phyloP scores from a whole-genome alignment of 2,797 vertebrate species.

The Anabas testudineus region DNA sequence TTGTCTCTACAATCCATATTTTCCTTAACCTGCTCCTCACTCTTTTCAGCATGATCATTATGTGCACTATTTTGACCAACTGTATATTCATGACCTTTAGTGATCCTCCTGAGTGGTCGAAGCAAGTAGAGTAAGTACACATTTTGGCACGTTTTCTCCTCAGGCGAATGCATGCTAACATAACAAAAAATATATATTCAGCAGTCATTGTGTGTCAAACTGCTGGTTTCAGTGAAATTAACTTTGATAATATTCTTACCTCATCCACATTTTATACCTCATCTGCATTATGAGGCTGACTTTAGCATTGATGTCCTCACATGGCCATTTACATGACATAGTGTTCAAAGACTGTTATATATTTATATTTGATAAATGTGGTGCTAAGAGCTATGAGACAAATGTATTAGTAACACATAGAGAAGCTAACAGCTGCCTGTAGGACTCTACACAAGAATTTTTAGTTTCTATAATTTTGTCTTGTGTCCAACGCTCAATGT shows the following conservation, averaged over 20 bases:
- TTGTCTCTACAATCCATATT: constrained; percentile 23
- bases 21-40: constrained; percentile 85
- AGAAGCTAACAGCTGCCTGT: not conserved
- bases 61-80: constrained; percentile 99
- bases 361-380: not conserved
- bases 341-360: not conserved
- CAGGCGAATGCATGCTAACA: constrained; percentile 18
- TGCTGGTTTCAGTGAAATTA: no score
- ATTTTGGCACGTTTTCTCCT: constrained; percentile 31
- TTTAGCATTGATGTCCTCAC: no score
- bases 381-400: not conserved
- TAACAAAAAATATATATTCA: no score
- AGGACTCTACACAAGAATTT: not conserved
- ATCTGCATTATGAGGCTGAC: no score
- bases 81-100: constrained; percentile 99
- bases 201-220: no score
- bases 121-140: constrained; percentile 99
- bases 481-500: not conserved
- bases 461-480: constrained; percentile 16
- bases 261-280: no score
- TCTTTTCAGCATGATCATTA: constrained; percentile 99
- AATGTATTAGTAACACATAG: no score
- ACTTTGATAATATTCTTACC: no score
- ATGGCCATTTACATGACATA: not conserved
- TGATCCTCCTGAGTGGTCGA: constrained; percentile 99